These are phyloP conservation scores for Oncorhynchus gorbuscha DNA, from an alignment of 2,113 vertebrate genomes.

Conservation along the genomic window DNA sequence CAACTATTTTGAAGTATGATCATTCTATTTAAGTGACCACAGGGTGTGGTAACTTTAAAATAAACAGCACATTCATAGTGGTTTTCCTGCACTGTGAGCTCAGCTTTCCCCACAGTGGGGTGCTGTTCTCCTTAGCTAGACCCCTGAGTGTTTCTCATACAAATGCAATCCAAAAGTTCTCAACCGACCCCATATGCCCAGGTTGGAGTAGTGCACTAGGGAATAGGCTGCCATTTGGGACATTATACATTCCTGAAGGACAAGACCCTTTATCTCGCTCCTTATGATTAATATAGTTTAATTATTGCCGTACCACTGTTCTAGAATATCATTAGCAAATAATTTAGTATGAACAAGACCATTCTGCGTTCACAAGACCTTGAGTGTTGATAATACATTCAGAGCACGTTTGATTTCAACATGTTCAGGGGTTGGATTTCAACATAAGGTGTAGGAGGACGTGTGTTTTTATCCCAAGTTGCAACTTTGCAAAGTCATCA, in stretches of 20 bases:
- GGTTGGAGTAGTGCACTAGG: no score
- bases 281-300: neutral
- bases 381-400: neutral
- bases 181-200: neutral
- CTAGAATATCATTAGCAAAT: constrained; percentile 2
- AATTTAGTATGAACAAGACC: neutral
- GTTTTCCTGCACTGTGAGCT: neutral
- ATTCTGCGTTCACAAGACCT: neutral
- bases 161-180: neutral
- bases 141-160: neutral
- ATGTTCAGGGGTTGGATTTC: neutral
- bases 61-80: neutral
- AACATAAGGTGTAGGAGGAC: neutral
- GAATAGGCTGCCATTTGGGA: no score
- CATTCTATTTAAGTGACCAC: neutral
- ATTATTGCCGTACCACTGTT: neutral
- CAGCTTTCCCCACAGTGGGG: constrained; percentile 32
- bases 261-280: neutral
- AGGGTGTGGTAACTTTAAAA: neutral
- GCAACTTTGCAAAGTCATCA: constrained; percentile 24
- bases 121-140: neutral
- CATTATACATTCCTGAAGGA: neutral
- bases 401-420: neutral
- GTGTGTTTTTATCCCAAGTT: neutral
- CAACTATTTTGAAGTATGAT: neutral